These are phyloP conservation scores for Pollenia angustigena DNA, from an alignment of 2,888 invertebrate species.

Conservation along the genomic window DNA sequence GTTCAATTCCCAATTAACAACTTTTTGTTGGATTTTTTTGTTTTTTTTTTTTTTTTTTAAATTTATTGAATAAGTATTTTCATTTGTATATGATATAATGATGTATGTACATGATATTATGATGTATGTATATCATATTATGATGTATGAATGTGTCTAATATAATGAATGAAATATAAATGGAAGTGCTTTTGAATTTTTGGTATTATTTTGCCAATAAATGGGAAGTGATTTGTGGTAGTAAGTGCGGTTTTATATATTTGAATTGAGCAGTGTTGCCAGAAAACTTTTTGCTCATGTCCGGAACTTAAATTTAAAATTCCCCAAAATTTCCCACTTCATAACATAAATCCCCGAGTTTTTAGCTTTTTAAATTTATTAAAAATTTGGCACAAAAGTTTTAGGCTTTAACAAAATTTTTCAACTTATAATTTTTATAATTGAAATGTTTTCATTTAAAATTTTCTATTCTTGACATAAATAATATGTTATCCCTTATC, in stretches of 20 bases:
- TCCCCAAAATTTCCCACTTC: no score
- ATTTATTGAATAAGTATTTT: not conserved
- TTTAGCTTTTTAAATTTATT: no score
- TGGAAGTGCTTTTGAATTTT: slow-evolving; percentile 10
- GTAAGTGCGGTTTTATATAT: slow-evolving; percentile 37
- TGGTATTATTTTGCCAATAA: slow-evolving; percentile 1
- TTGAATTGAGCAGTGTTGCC: not conserved
- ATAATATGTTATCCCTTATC: no score
- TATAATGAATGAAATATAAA: slow-evolving; percentile 10
- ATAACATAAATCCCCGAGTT: no score
- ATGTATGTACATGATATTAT: not conserved
- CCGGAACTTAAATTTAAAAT: no score
- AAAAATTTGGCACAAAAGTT: no score
- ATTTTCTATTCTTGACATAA: no score
- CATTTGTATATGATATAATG: not conserved
- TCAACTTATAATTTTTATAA: no score
- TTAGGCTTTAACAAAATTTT: no score
- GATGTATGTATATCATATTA: not conserved
- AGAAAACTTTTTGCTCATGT: not conserved
- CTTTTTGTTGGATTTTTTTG: not conserved
- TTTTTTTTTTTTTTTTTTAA: no score
- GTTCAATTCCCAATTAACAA: slow-evolving; percentile 51
- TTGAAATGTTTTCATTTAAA: no score
- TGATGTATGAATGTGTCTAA: not conserved
- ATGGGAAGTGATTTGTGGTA: slow-evolving; percentile 58